These are phyloP conservation scores for Idaea biselata DNA, from an alignment of 2,888 invertebrate species.

Conservation along the genomic window DNA sequence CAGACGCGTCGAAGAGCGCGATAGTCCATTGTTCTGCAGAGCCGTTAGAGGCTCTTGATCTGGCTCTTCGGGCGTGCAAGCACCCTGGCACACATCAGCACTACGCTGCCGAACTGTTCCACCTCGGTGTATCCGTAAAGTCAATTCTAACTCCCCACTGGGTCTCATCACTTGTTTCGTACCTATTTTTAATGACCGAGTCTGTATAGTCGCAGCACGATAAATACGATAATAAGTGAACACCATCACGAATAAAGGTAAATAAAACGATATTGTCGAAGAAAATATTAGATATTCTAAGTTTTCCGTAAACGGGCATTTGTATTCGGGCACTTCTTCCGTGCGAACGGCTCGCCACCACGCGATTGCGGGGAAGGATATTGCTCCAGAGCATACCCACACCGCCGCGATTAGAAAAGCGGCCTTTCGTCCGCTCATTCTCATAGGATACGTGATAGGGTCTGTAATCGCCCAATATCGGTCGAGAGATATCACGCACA, in stretches of 20 bases:
- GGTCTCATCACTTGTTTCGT: constrained; percentile 94
- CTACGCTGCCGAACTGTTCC: constrained; percentile 85
- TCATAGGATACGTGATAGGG: constrained; percentile 97
- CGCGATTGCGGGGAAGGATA: constrained; percentile 98
- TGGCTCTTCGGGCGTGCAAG: constrained; percentile 85
- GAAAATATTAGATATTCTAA: constrained; percentile 98
- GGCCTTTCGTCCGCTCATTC: constrained; percentile 94
- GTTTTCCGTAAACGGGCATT: constrained; percentile 98
- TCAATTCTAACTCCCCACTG: constrained; percentile 92
- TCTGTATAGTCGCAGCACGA: constrained; percentile 95
- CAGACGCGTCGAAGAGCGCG: constrained; percentile 85
- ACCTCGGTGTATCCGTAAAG: constrained; percentile 95
- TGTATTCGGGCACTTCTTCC: constrained; percentile 89
- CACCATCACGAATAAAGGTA: constrained; percentile 98
- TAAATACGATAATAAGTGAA: constrained; percentile 99
- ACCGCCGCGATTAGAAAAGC: constrained; percentile 94
- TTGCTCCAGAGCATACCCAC: constrained; percentile 97
- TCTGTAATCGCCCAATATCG: constrained; percentile 99
- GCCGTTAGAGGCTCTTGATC: constrained; percentile 87
- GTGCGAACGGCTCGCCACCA: constrained; percentile 96
- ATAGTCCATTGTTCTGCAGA: constrained; percentile 88
- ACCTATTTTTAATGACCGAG: constrained; percentile 93
- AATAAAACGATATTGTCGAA: constrained; percentile 98
- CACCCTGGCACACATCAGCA: constrained; percentile 71
- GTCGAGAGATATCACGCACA: constrained; percentile 98